Evolutionary conservation across 2,888 invertebrate genomes (phyloP).

Genomic region (Phaedon cochleariae): DNA sequence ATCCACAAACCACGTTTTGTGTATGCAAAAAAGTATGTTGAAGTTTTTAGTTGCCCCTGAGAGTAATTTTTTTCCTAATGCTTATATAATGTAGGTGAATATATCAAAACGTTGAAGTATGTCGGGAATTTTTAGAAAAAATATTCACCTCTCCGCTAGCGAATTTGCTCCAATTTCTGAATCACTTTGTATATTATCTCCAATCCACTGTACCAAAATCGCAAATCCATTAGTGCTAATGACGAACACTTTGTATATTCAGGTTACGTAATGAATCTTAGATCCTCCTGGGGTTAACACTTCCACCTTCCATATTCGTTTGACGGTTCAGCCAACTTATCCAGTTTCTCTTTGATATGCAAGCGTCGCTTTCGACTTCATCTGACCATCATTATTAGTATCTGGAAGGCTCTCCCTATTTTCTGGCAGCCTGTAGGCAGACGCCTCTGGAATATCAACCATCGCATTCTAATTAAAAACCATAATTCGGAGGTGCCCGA

Average conservation of each 20-base stretch:
- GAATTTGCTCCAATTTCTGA: too few species aligned
- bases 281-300: constrained; percentile 32
- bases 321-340: constrained; percentile 35
- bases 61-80: too few species aligned
- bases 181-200: too few species aligned
- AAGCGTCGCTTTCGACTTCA: constrained; percentile 31
- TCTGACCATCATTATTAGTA: constrained; percentile 39
- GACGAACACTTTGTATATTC: constrained; percentile 5
- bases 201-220: too few species aligned
- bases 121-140: too few species aligned
- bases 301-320: constrained; percentile 32
- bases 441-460: constrained; percentile 29
- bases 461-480: constrained; percentile 32
- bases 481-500: constrained; percentile 17
- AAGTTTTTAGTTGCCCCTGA: too few species aligned
- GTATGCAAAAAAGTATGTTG: too few species aligned
- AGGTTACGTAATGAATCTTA: constrained; percentile 25
- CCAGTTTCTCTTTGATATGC: constrained; percentile 41
- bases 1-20: too few species aligned
- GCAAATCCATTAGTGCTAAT: too few species aligned
- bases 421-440: constrained; percentile 11
- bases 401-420: constrained; percentile 29
- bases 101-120: too few species aligned
- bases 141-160: too few species aligned
- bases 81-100: too few species aligned